These are phyloP conservation scores for Syrista parreyssii DNA, from an alignment of 2,888 invertebrate genomes.

Conservation along the genomic window DNA sequence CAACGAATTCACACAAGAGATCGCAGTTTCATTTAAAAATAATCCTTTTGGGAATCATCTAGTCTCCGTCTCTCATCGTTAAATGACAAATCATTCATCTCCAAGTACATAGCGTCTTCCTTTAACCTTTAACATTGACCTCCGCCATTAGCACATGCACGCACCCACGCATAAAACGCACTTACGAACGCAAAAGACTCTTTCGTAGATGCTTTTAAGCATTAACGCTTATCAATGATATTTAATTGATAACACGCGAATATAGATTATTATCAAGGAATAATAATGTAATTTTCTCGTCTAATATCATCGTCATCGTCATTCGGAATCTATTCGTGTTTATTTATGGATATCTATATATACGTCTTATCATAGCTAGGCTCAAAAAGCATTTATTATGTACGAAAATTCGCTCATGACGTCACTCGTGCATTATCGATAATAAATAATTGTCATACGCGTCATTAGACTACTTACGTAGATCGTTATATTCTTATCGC, in stretches of 20 bases:
- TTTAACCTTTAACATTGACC: not conserved
- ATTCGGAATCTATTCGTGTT: not conserved
- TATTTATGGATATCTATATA: not conserved
- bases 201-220: not conserved
- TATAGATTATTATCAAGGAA: not conserved
- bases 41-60: not conserved
- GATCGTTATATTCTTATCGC: not conserved
- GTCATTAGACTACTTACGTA: too few relatives aligned
- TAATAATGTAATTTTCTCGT: not conserved
- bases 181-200: not conserved
- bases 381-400: not conserved
- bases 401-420: not conserved
- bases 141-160: not conserved
- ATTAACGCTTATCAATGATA: not conserved
- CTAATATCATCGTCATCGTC: not conserved
- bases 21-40: not conserved
- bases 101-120: not conserved
- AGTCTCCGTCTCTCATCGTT: not conserved
- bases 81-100: not conserved
- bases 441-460: not conserved
- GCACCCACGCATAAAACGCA: not conserved
- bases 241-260: not conserved
- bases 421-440: not conserved
- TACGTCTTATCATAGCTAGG: not conserved
- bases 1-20: not conserved